A percentile compares a stretch with the other conserved stretches of the same genome.
Evolutionary conservation across 92 coral and sea anemone species (phyloP).

Genomic region (Siderastrea siderea): DNA sequence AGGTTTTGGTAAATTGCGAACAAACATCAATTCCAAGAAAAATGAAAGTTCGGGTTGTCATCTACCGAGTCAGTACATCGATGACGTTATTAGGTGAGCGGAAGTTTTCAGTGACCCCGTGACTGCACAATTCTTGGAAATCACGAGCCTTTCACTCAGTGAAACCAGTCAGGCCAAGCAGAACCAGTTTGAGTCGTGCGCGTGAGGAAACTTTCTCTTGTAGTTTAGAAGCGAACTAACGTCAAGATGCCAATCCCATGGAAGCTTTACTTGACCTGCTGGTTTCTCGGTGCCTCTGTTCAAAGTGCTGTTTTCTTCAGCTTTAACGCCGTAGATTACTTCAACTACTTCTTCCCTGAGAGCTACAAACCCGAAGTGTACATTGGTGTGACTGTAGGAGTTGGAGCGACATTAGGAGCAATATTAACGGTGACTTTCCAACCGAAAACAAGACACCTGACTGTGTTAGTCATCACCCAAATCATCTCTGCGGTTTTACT

Average conservation of each 20-base stretch:
- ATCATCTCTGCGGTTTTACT: slow-evolving; percentile 75
- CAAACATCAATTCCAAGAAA: too few relatives aligned
- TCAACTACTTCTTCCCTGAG: slow-evolving; percentile 90
- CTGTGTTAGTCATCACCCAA: slow-evolving; percentile 71
- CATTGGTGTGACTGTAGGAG: slow-evolving; percentile 84
- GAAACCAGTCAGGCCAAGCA: too few relatives aligned
- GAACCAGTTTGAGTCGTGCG: background rate
- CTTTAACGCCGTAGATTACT: slow-evolving; percentile 90
- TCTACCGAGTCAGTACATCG: too few relatives aligned
- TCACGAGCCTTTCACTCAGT: background rate
- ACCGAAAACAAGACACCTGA: slow-evolving; percentile 66
- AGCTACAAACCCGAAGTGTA: slow-evolving; percentile 92
- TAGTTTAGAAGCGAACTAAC: background rate
- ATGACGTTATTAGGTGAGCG: background rate
- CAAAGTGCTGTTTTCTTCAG: slow-evolving; percentile 92
- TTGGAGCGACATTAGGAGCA: slow-evolving; percentile 88
- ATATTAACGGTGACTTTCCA: slow-evolving; percentile 78
- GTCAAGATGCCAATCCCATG: slow-evolving; percentile 65
- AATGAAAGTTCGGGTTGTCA: too few relatives aligned
- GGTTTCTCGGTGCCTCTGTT: slow-evolving; percentile 95
- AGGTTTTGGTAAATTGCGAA: too few relatives aligned
- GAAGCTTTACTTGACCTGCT: slow-evolving; percentile 85
- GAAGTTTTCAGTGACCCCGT: background rate
- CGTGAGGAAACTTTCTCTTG: background rate
- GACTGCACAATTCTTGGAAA: slow-evolving; percentile 3